Conservation (phyloP, 2,888 invertebrate genomes). For the Napeogenes inachia region DNA sequence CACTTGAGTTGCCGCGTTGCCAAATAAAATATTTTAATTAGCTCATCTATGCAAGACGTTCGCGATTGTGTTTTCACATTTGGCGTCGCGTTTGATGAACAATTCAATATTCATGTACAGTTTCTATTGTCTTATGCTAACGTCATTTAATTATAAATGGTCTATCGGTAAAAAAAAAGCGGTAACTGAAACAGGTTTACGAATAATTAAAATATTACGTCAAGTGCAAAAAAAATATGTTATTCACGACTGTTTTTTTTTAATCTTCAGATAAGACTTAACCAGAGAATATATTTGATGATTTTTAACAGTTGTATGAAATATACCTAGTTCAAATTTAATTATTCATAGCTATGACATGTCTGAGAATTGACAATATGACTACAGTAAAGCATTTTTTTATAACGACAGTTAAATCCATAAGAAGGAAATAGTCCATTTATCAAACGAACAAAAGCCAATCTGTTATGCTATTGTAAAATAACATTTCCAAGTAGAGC, state of each 20-base stretch:
- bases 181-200: background rate
- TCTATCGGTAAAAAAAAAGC: no score
- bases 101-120: background rate
- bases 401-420: background rate
- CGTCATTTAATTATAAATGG: background rate
- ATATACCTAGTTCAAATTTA: no score
- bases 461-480: conserved; percentile 5
- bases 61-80: conserved; percentile 19
- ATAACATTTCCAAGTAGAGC: background rate
- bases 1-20: conserved; percentile 22
- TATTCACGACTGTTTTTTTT: no score
- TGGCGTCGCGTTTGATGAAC: background rate
- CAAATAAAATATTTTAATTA: conserved; percentile 31
- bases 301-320: no score
- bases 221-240: background rate
- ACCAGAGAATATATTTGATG: no score
- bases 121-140: background rate
- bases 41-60: conserved; percentile 21
- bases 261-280: no score
- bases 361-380: no score
- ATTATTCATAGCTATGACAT: no score
- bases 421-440: conserved; percentile 2
- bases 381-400: no score
- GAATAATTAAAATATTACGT: background rate
- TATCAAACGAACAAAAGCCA: conserved; percentile 4